Evolutionary conservation across 2,797 vertebrate species (phyloP), one percentile per base, ranked within the genome.

Genomic region (Cygnus olor): DNA sequence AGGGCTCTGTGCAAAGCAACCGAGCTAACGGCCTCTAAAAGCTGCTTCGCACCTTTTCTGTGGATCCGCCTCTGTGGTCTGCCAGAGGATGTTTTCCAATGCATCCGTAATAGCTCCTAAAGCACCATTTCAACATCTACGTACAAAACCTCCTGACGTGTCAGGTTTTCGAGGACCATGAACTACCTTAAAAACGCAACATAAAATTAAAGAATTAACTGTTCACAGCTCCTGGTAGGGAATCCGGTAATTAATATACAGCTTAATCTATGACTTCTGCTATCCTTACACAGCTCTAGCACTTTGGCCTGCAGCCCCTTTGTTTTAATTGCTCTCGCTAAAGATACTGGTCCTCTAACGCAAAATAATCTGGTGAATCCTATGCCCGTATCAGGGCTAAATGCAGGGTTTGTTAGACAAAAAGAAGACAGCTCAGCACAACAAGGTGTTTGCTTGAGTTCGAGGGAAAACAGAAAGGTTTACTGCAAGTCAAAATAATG

Each of bases 251-350:
- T 96, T 96, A 97, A 92, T 95, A 93, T 85, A 95, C 91, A 90
- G 82, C 64, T 94, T 97, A 96, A 97, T 95, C 97, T 96, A 95
- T 71, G 91, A 74, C 76, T 95, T 83, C 83, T 93, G 65, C 82
- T 82, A 73, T 85, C 60, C 94, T 95, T 86, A 86, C 9, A 49
- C 69, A 88, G 86, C 90, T 93, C 44, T 66, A 78, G 66, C 3
- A 21, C 95, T 97, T 88, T 97, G 96, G 97, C 96, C 97, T 97
- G 94, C 91, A 97, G 97, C 96, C 91, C 94, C 96, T 96, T 88
- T 95, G 84, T 95, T 95, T 96, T 97, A 97, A 97, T 97, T 97
- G 94, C 93, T 95, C 94, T 96, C 17, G 25, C 95, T 97, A 97
- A 97, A 97, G 97, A 97, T 96, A 97, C 94, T 61, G 80, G 70